phyloP scores from a whole-genome alignment of 2,888 invertebrate genomes.

The Drosophila formosana region DNA sequence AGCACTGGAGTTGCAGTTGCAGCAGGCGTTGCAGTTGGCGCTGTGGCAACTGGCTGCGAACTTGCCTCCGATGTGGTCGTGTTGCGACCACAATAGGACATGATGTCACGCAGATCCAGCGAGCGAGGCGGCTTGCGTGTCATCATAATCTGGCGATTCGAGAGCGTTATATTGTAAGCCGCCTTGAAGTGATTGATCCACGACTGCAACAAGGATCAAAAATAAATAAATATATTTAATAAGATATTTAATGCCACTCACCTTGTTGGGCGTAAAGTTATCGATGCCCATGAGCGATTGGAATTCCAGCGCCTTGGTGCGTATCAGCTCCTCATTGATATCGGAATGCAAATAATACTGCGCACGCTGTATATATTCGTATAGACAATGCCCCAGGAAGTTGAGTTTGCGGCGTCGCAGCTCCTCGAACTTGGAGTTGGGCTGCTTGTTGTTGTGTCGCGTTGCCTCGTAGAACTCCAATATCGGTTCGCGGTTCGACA shows the following conservation, averaged over 20 bases:
- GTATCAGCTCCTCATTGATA: slow-evolving; percentile 77
- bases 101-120: slow-evolving; percentile 77
- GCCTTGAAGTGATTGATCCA: slow-evolving; percentile 82
- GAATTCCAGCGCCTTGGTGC: slow-evolving; percentile 77
- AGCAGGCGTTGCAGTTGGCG: neutral
- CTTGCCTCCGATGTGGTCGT: slow-evolving; percentile 25
- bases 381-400: slow-evolving; percentile 82
- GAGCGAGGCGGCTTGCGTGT: slow-evolving; percentile 75
- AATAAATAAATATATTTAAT: too few relatives aligned
- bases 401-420: slow-evolving; percentile 74
- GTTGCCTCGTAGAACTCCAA: slow-evolving; percentile 81
- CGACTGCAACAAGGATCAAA: slow-evolving; percentile 28
- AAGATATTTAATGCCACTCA: neutral
- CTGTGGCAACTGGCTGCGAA: neutral
- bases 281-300: slow-evolving; percentile 73
- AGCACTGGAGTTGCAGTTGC: neutral
- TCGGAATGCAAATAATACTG: slow-evolving; percentile 76
- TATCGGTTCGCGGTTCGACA: slow-evolving; percentile 79
- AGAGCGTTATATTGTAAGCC: slow-evolving; percentile 75
- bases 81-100: slow-evolving; percentile 77
- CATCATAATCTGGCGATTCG: slow-evolving; percentile 77
- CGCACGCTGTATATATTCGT: slow-evolving; percentile 81
- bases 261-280: slow-evolving; percentile 75
- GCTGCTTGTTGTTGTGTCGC: slow-evolving; percentile 45
- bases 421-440: slow-evolving; percentile 63